These are phyloP conservation scores for Ailuropoda melanoleuca DNA, from an alignment of 2,113 vertebrate genomes.

Conservation along the genomic window DNA sequence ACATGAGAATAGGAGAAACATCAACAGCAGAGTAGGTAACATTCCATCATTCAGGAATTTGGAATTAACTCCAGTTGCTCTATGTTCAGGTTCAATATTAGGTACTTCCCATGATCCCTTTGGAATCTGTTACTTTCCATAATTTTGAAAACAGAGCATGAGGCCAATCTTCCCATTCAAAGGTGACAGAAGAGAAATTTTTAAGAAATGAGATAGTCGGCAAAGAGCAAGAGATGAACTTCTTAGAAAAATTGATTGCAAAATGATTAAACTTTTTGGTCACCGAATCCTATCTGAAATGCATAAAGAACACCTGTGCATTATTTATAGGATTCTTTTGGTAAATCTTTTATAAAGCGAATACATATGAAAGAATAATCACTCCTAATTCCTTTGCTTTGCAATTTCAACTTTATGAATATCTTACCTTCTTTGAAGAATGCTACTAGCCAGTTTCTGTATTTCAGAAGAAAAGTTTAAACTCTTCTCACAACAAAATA, in stretches of 20 bases:
- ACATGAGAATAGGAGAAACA: neutral
- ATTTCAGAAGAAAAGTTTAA: neutral
- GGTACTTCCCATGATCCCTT: neutral
- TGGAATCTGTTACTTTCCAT: neutral
- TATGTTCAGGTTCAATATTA: neutral
- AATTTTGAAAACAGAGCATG: neutral
- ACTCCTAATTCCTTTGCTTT: constrained; percentile 19
- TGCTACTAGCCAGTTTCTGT: neutral
- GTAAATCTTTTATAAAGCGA: neutral
- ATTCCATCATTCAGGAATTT: neutral
- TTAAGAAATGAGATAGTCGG: neutral
- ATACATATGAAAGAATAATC: neutral
- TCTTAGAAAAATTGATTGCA: neutral
- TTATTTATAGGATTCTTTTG: constrained; percentile 33
- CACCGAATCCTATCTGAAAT: neutral
- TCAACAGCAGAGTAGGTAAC: neutral
- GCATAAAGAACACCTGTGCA: neutral
- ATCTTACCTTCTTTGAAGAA: neutral
- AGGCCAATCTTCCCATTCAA: neutral
- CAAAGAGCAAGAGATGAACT: neutral
- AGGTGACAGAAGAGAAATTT: neutral
- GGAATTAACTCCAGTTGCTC: neutral
- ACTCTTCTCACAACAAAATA: neutral
- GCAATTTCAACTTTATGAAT: neutral
- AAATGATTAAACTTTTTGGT: neutral